A percentile compares a stretch with the other conserved stretches of the same genome.
Evolutionary conservation across 2,888 invertebrate genomes (phyloP).

Genomic region (Cotesia congregata): DNA sequence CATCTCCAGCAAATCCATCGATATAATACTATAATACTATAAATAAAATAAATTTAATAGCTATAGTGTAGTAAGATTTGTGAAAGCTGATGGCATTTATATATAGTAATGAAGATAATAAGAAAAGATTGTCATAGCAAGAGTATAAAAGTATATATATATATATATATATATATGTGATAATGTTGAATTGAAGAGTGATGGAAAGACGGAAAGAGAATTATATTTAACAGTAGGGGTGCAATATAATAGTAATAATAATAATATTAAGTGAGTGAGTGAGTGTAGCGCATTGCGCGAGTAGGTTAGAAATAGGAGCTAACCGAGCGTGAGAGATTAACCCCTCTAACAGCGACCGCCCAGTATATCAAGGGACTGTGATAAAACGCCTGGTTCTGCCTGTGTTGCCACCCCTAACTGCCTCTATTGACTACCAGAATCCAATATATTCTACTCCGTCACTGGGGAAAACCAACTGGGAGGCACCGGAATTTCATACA

Average conservation of each 20-base stretch:
- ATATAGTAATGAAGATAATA: too few species aligned
- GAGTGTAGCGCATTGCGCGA: constrained; percentile 48
- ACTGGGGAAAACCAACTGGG: constrained; percentile 66
- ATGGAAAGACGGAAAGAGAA: not conserved
- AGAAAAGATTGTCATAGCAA: too few species aligned
- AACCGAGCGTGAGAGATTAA: constrained; percentile 71
- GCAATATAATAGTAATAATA: constrained; percentile 36
- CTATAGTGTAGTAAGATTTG: too few species aligned
- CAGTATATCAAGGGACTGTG: constrained; percentile 69
- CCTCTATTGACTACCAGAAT: constrained; percentile 69
- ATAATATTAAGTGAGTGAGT: constrained; percentile 13
- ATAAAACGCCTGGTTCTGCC: constrained; percentile 68
- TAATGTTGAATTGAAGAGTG: not conserved
- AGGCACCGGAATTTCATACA: constrained; percentile 69
- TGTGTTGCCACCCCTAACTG: constrained; percentile 68
- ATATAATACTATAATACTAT: too few species aligned
- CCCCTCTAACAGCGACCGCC: constrained; percentile 68
- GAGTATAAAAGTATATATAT: not conserved
- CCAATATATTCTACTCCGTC: constrained; percentile 66
- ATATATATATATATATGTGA: not conserved
- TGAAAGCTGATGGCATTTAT: too few species aligned
- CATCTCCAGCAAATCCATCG: too few species aligned
- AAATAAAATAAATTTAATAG: too few species aligned
- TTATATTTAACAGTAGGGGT: constrained; percentile 21
- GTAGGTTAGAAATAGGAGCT: constrained; percentile 68